Base-by-base conservation (phyloP, 2,888 invertebrate species). In the Leptinotarsa peninsularis region DNA sequence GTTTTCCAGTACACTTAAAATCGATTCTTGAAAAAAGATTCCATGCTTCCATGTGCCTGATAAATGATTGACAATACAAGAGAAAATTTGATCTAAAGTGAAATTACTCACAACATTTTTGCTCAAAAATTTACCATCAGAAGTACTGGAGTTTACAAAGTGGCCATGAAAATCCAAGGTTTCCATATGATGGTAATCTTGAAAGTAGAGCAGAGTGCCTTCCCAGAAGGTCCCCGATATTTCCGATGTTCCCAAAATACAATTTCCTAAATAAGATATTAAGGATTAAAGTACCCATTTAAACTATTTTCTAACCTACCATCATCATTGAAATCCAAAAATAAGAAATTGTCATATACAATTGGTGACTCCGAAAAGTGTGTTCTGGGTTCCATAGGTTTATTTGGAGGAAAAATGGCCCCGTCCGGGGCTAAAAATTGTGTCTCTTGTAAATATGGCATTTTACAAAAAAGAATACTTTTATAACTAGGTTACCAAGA, bases 181-280 rank as follows among this genome's bases (percentile, higher is more conserved):
- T 67, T 88, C 87, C 43, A 89, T 88, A n/a, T 84, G 82, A 4
- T 87, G 85, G 17, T 87, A 85, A 74, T 88, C 84, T 73, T 87
- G 84, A 81, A 89, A 93, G 81, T 89, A 89, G 88, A 91, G 91
- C 18, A 92, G 80, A 18, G 91, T 91, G 21, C 93, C 93, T 81
- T 89, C 89, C 93, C 93, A 93, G 81, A 90, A 91, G 4, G 92
- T 89, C 27, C 91, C 91, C 27, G 90, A 90, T 80, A 93, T 85
- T 84, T 91, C 91, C 56, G 91, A 91, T 23, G 91, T 90, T 52
- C 92, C 92, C 54, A 93, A 83, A 70, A 93, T 85, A 52, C 91
- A 85, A 79, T 89, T 90, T 49, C 90, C 91, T 87, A 67, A 71
- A 83, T 82, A 49, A 56, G 60, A 67, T 7, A 43, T 43, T 43